Evolutionary conservation across 2,888 invertebrate species (phyloP).

Genomic region (Ceratothoa steindachneri): DNA sequence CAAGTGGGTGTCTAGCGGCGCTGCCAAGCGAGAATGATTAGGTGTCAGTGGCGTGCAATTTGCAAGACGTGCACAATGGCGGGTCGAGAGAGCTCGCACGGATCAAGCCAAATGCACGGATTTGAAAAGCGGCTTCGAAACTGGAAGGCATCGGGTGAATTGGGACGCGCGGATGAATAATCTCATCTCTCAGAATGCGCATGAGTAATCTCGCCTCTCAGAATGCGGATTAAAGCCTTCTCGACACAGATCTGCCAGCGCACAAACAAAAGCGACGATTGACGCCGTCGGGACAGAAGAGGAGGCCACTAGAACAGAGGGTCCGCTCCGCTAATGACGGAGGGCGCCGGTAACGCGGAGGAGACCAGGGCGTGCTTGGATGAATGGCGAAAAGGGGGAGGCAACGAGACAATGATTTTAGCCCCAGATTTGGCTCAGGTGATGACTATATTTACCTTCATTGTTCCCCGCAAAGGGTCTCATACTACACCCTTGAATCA

Average conservation of each 20-base stretch:
- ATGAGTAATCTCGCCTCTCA: background rate
- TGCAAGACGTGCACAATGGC: background rate
- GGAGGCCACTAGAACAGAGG: too few species aligned
- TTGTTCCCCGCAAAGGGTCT: too few species aligned
- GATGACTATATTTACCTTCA: too few species aligned
- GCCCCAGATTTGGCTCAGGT: too few species aligned
- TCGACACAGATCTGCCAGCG: background rate
- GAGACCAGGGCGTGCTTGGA: too few species aligned
- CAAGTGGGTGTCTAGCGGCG: too few species aligned
- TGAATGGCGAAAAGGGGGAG: too few species aligned
- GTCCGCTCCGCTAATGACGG: too few species aligned
- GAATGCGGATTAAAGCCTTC: background rate
- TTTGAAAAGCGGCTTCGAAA: background rate
- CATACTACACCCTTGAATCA: too few species aligned
- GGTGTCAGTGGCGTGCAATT: background rate
- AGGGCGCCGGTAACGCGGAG: too few species aligned
- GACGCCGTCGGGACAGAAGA: too few species aligned
- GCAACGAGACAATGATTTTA: too few species aligned
- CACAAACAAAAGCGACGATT: background rate
- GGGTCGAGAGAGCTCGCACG: background rate
- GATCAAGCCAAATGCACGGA: background rate
- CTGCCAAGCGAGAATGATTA: background rate
- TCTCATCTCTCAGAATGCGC: background rate
- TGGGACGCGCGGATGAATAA: background rate
- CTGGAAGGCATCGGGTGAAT: background rate